Base-by-base conservation (phyloP, 2,888 invertebrate species). In the Seira musarum region DNA sequence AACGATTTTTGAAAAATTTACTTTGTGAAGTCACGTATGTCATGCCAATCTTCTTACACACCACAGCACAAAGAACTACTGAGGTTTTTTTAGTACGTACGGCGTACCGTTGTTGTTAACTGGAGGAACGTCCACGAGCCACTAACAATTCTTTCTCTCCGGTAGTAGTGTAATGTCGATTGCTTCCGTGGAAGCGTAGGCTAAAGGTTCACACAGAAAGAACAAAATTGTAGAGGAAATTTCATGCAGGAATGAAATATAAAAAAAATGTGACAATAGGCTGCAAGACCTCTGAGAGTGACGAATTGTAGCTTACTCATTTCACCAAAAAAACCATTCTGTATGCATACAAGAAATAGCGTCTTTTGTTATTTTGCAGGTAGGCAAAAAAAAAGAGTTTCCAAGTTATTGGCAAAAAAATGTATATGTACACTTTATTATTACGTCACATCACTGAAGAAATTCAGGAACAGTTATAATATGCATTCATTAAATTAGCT, bases 111-210 rank as follows among this genome's bases (percentile, higher is more conserved):
- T 74, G 53, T 60, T 74, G 74, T 40, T 74, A 74, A 30, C 74
- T 57, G 74, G 74, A 74, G 67, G 74, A 74, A 74, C 74, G 67
- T 67, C 67, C 67, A 74, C 74, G 74, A 74, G 74, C 74, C 74
- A 74, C 74, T 74, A 74, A 57, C 74, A 74, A 57, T 25, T 40
- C 24, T 70, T 72, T 72, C 22, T 49, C 19, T 70, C 19, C 46
- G 49, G 24, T 53, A 17, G 57, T 15, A 40, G 40, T 13, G 5
- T 13, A 49, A 49, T n/a, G 19, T 21, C 22, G 60, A 60, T 60
- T 21, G 21, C 22, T 60, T 10, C 22, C 21, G 60, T 60, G 60
- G n/a, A 21, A 21, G 60, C 13, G 3, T 21, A 13, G 17, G 3
- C 60, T 19, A 60, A 13, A 13, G 15, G 49, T 49, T 13, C 49